Conservation (phyloP, 1,140 invertebrate species). For the Drosophila pachea region DNA sequence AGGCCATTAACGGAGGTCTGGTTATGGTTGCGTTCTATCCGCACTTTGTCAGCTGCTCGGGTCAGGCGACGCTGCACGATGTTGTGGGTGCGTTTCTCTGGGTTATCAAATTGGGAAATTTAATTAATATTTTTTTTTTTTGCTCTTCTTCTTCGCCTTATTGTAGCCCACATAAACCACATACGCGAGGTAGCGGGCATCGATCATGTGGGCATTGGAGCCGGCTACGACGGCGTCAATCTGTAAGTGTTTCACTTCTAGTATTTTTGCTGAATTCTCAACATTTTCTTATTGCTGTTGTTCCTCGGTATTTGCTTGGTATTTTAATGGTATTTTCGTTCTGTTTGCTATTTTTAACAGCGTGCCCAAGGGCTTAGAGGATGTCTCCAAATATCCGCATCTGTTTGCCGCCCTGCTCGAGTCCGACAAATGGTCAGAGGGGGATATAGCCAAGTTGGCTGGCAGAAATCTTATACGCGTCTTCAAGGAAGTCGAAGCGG, state of each 20-base stretch:
- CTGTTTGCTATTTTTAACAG: slow-evolving; percentile 73
- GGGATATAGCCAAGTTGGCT: slow-evolving; percentile 88
- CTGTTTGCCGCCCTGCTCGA: slow-evolving; percentile 85
- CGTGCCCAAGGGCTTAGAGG: slow-evolving; percentile 87
- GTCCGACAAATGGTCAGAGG: slow-evolving; percentile 85
- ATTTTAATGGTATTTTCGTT: background rate
- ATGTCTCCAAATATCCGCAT: slow-evolving; percentile 90
- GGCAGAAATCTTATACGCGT: slow-evolving; percentile 88
- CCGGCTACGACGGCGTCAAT: slow-evolving; percentile 90
- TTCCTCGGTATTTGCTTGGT: background rate
- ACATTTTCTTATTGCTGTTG: background rate
- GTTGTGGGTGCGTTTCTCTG: slow-evolving; percentile 84
- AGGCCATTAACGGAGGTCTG: slow-evolving; percentile 87
- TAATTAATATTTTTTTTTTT: slow-evolving; percentile 45
- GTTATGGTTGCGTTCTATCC: slow-evolving; percentile 95
- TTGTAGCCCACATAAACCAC: slow-evolving; percentile 92
- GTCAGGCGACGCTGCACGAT: slow-evolving; percentile 86
- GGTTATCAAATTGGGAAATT: too few relatives aligned
- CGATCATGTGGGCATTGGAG: slow-evolving; percentile 90
- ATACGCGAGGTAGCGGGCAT: slow-evolving; percentile 90
- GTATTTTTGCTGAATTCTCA: background rate
- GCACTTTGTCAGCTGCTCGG: slow-evolving; percentile 89
- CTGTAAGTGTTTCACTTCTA: slow-evolving; percentile 81
- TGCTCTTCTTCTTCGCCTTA: slow-evolving; percentile 36
- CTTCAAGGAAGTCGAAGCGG: slow-evolving; percentile 87